A percentile compares a stretch with the other conserved stretches of the same genome.
phyloP scores from a whole-genome alignment of 2,113 vertebrate species.

The Myotis davidii region DNA sequence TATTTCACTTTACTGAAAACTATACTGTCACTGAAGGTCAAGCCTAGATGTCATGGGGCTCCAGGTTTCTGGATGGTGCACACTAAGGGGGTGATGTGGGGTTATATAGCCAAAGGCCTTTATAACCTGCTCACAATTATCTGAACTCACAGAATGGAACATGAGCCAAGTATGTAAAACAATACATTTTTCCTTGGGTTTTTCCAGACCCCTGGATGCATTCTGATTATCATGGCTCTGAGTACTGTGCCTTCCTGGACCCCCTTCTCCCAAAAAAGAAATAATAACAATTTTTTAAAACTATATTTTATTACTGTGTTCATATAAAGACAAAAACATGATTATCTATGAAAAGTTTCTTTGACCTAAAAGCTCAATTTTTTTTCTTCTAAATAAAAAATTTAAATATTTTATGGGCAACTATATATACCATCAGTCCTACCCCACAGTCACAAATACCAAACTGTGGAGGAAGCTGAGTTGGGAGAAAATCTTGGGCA shows the following conservation, averaged over 20 bases:
- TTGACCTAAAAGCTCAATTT: neutral
- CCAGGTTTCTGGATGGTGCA: neutral
- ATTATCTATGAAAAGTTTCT: constrained; percentile 29
- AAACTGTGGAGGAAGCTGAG: neutral
- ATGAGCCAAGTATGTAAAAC: neutral
- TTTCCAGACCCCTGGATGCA: neutral
- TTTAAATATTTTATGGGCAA: neutral
- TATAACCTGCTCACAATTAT: neutral
- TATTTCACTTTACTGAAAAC: neutral
- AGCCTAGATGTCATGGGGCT: neutral
- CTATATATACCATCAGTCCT: neutral
- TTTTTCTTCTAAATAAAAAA: neutral
- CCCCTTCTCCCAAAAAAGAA: neutral
- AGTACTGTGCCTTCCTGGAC: neutral
- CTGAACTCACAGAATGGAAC: neutral
- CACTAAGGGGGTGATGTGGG: neutral
- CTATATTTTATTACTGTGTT: neutral
- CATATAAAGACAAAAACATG: neutral
- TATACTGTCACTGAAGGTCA: neutral
- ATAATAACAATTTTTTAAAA: neutral
- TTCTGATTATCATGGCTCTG: neutral
- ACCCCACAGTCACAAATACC: neutral
- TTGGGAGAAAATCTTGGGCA: neutral
- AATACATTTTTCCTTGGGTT: neutral
- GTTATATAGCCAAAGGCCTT: neutral